phyloP scores from a whole-genome alignment of 2,113 vertebrate genomes.

The Athene cunicularia region DNA sequence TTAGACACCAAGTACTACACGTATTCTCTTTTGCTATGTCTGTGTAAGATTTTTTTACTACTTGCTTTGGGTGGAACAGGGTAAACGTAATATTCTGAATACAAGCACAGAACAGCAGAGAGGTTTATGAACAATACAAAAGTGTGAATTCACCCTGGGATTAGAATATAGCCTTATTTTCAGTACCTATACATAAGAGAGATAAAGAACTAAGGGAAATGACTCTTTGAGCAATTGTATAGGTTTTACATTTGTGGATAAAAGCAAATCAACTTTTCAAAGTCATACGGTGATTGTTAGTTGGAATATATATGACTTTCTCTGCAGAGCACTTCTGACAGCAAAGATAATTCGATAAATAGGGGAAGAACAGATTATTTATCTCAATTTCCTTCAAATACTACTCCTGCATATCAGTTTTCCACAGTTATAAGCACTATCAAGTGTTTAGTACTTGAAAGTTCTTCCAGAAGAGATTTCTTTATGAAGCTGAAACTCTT shows the following conservation, averaged over 20 bases:
- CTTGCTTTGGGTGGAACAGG: not conserved
- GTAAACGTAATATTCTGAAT: not conserved
- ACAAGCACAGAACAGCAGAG: not conserved
- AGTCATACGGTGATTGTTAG: not conserved
- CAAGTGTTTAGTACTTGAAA: not conserved
- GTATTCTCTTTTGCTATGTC: not conserved
- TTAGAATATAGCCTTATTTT: not conserved
- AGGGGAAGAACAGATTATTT: not conserved
- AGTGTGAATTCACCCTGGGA: not conserved
- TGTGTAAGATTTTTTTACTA: not conserved
- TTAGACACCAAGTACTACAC: not conserved
- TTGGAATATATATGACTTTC: not conserved
- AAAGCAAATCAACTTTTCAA: not conserved
- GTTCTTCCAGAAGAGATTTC: not conserved
- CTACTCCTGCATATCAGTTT: not conserved
- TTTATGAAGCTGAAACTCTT: not conserved
- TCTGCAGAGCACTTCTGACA: not conserved
- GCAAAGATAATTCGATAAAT: not conserved
- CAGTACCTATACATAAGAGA: fast-evolving
- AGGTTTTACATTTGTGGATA: not conserved
- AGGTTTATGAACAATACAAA: not conserved
- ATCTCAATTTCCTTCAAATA: not conserved
- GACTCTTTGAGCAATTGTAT: not conserved
- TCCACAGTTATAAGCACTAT: not conserved
- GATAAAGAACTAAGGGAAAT: not conserved